phyloP scores from a whole-genome alignment of 2,888 invertebrate genomes.

The Dendrolimus houi region DNA sequence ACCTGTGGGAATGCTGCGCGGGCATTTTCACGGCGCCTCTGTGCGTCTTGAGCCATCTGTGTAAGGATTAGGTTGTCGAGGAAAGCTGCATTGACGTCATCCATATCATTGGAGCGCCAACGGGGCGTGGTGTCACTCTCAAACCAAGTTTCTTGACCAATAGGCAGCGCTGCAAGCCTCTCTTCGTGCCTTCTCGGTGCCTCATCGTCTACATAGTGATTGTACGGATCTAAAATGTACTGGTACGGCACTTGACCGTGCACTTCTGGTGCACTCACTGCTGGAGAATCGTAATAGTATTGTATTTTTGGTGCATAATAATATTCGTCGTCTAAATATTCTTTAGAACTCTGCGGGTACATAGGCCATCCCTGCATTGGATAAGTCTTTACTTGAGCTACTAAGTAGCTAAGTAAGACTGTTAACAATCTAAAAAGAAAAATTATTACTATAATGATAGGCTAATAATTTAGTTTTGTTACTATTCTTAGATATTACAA shows the following conservation, averaged over 20 bases:
- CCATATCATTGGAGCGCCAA: constrained; percentile 59
- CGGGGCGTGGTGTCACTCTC: constrained; percentile 69
- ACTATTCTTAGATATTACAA: no score
- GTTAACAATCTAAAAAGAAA: constrained; percentile 51
- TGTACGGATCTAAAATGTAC: constrained; percentile 64
- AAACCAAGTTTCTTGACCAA: constrained; percentile 81
- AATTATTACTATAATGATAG: background rate
- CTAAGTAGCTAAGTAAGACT: constrained; percentile 64
- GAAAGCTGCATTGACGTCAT: constrained; percentile 79
- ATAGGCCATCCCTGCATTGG: constrained; percentile 62
- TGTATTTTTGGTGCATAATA: constrained; percentile 72
- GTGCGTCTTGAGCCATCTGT: constrained; percentile 79
- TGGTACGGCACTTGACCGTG: constrained; percentile 61
- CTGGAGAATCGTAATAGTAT: constrained; percentile 59
- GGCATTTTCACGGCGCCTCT: constrained; percentile 62
- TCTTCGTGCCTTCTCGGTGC: constrained; percentile 78
- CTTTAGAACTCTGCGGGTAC: constrained; percentile 67
- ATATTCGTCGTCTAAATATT: constrained; percentile 75
- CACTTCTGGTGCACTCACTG: constrained; percentile 49
- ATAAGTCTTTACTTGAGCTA: constrained; percentile 59
- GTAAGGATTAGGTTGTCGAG: constrained; percentile 81
- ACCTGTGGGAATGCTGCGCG: constrained; percentile 58
- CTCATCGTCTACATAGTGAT: constrained; percentile 72
- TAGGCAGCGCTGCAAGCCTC: constrained; percentile 76
- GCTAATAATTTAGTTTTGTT: no score